Percentiles rank a stretch among this genome's conserved stretches.
These are phyloP conservation scores for Mimachlamys varia DNA, from an alignment of 2,888 invertebrate genomes.

Conservation along the genomic window DNA sequence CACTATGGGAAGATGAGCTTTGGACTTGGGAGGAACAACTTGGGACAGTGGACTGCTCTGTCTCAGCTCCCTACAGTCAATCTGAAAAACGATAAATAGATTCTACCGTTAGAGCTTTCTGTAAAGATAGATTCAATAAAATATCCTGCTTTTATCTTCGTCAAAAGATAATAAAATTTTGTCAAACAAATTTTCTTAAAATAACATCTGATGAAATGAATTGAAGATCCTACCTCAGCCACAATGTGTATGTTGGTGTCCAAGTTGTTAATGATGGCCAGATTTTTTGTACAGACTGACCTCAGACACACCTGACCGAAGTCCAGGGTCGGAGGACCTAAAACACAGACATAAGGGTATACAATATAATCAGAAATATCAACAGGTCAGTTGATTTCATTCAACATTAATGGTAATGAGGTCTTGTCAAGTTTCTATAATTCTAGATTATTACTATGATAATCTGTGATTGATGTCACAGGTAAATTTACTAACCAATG, in stretches of 20 bases:
- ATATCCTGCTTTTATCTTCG: neutral
- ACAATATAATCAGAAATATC: no score
- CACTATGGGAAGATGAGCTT: conserved; percentile 79
- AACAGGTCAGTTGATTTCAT: neutral
- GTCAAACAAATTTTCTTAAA: no score
- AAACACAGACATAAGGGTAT: conserved; percentile 40
- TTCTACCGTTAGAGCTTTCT: neutral
- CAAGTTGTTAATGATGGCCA: conserved; percentile 80
- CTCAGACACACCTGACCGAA: conserved; percentile 79
- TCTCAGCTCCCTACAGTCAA: conserved; percentile 80
- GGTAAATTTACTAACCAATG: conserved; percentile 64
- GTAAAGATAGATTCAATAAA: neutral
- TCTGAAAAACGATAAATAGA: conserved; percentile 61
- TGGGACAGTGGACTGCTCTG: conserved; percentile 81
- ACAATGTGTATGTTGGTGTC: conserved; percentile 78
- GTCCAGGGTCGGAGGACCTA: conserved; percentile 79
- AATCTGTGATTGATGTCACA: no score
- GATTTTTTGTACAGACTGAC: conserved; percentile 76
- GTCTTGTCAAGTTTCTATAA: no score
- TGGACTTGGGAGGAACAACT: conserved; percentile 79
- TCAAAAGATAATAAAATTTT: neutral
- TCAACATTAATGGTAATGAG: neutral
- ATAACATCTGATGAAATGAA: neutral
- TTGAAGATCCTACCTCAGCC: conserved; percentile 73
- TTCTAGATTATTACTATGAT: no score